Percentiles rank a stretch among this genome's conserved stretches.
phyloP scores from a whole-genome alignment of 2,113 vertebrate species.

The Campylomormyrus tamandua region DNA sequence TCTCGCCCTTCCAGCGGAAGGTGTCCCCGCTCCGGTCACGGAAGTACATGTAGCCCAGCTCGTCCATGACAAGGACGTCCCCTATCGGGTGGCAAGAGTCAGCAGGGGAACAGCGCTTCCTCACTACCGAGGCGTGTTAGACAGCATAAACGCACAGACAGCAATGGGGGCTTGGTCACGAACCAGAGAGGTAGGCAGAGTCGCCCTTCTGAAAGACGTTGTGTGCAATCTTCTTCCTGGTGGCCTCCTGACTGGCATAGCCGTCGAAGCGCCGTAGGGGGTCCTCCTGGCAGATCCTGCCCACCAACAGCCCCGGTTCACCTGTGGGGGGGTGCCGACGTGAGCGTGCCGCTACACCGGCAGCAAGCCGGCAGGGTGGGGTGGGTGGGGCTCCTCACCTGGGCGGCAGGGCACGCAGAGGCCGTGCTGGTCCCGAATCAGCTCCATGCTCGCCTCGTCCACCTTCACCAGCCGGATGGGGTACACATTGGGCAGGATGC shows the following conservation, averaged over 20 bases:
- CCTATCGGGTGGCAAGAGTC: constrained; percentile 46
- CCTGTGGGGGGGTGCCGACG: constrained; percentile 45
- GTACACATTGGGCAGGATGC: constrained; percentile 72
- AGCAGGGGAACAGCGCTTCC: neutral
- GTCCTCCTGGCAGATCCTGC: constrained; percentile 67
- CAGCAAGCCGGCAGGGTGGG: neutral
- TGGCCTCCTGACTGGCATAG: constrained; percentile 67
- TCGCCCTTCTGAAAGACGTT: constrained; percentile 72
- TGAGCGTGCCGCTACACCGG: neutral
- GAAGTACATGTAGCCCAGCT: constrained; percentile 85
- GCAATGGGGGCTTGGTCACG: neutral
- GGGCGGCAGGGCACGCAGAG: constrained; percentile 72
- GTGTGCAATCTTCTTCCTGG: constrained; percentile 65
- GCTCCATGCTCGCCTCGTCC: constrained; percentile 69
- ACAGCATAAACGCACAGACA: neutral
- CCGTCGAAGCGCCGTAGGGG: constrained; percentile 79
- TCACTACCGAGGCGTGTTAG: neutral
- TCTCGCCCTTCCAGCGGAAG: constrained; percentile 84
- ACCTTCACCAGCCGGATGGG: constrained; percentile 74
- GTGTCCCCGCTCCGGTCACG: constrained; percentile 78
- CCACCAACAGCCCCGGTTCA: constrained; percentile 72
- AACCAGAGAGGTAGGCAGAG: constrained; percentile 75
- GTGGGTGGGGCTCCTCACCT: constrained; percentile 52
- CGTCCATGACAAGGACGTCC: constrained; percentile 82
- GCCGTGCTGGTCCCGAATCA: constrained; percentile 62